Percentiles rank a stretch among this genome's conserved stretches.
phyloP scores from a whole-genome alignment of 2,113 vertebrate genomes.

The Elgaria multicarinata region DNA sequence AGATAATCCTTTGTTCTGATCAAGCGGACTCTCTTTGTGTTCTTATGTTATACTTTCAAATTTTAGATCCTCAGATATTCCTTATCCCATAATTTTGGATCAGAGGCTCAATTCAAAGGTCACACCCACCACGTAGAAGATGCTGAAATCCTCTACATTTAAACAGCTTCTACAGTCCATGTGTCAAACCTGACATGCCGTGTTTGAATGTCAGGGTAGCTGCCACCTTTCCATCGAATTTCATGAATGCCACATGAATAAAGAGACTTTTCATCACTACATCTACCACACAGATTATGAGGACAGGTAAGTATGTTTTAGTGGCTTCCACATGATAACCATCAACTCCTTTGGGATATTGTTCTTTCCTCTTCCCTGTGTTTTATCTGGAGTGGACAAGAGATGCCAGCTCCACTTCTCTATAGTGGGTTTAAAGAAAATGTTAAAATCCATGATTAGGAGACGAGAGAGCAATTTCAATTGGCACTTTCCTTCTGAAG shows the following conservation, averaged over 20 bases:
- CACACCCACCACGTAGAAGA: not conserved
- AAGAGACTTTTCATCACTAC: not conserved
- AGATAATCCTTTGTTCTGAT: too few species aligned
- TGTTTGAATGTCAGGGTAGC: not conserved
- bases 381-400: not conserved
- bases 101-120: not conserved
- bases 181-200: not conserved
- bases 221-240: not conserved
- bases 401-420: slow-evolving; percentile 15
- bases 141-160: not conserved
- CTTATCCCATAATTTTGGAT: not conserved
- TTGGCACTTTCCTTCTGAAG: slow-evolving; percentile 43
- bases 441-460: slow-evolving; percentile 33
- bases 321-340: not conserved
- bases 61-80: not conserved
- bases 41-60: too few species aligned
- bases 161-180: not conserved
- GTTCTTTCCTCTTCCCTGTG: not conserved
- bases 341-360: slow-evolving; percentile 11
- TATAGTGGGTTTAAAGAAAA: not conserved
- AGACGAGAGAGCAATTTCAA: slow-evolving; percentile 53
- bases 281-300: not conserved
- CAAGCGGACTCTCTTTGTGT: too few species aligned
- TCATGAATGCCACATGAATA: not conserved
- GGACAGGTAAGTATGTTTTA: not conserved